Evolutionary conservation across 2,888 invertebrate species (phyloP).

Genomic region (Acanthosepion esculentum): DNA sequence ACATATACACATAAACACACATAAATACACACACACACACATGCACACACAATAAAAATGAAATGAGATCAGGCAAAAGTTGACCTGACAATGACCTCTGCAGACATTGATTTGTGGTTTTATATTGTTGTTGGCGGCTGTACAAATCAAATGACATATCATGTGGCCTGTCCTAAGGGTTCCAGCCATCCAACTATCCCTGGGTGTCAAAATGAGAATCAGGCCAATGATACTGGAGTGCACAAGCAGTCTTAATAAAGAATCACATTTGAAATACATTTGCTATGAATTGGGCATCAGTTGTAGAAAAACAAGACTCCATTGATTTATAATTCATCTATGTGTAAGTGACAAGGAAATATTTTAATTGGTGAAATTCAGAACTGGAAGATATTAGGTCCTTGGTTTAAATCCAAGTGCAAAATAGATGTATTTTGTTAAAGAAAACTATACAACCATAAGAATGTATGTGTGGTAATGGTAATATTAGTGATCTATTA

Average conservation of each 20-base stretch:
- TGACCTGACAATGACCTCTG: neutral
- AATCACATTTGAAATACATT: neutral
- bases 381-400: neutral
- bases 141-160: conserved; percentile 33
- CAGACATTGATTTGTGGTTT: conserved; percentile 10
- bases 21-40: neutral
- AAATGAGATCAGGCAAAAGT: conserved; percentile 10
- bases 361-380: neutral
- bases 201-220: neutral
- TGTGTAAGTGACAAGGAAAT: neutral
- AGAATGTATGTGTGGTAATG: no score
- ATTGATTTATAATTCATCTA: conserved; percentile 22
- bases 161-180: conserved; percentile 8
- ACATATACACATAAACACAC: neutral
- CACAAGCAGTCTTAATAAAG: neutral
- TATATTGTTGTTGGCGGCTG: conserved; percentile 1
- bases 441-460: no score
- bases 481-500: no score
- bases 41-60: neutral
- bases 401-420: neutral
- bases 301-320: neutral
- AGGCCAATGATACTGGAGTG: neutral
- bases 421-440: neutral
- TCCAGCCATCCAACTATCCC: neutral
- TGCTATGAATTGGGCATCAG: neutral